These are phyloP conservation scores for Aphis craccivora DNA, from an alignment of 1,140 invertebrate species.

Conservation along the genomic window DNA sequence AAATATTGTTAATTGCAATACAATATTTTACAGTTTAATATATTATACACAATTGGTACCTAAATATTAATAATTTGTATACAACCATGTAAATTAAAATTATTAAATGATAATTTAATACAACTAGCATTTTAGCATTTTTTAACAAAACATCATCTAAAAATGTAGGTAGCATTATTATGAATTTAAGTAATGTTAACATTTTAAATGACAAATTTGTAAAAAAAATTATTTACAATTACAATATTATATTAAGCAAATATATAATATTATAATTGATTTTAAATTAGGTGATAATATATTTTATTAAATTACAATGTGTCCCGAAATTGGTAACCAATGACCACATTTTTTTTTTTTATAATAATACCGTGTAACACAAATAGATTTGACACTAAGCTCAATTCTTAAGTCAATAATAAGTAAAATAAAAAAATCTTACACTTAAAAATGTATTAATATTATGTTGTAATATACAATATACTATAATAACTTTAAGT, in stretches of 20 bases:
- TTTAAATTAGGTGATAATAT: background rate
- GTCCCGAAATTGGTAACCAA: constrained; percentile 31
- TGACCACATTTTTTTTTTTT: background rate
- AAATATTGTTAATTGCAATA: background rate
- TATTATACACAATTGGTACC: background rate
- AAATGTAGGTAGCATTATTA: background rate
- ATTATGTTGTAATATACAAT: background rate
- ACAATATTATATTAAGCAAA: background rate
- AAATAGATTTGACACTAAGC: constrained; percentile 6
- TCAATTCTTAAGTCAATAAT: background rate
- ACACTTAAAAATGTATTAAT: background rate
- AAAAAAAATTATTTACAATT: constrained; percentile 15
- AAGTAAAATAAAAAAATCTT: background rate
- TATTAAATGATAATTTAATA: background rate
- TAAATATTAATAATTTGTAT: background rate
- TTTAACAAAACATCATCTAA: background rate
- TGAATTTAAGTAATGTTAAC: background rate
- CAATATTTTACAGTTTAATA: background rate
- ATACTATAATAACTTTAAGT: background rate
- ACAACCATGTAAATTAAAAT: background rate
- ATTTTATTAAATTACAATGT: background rate
- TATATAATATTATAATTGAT: background rate
- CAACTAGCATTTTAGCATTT: background rate
- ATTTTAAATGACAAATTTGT: background rate
- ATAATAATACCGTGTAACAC: constrained; percentile 34